Conservation (phyloP, 2,888 invertebrate genomes). For the Steinernema scapterisci region DNA sequence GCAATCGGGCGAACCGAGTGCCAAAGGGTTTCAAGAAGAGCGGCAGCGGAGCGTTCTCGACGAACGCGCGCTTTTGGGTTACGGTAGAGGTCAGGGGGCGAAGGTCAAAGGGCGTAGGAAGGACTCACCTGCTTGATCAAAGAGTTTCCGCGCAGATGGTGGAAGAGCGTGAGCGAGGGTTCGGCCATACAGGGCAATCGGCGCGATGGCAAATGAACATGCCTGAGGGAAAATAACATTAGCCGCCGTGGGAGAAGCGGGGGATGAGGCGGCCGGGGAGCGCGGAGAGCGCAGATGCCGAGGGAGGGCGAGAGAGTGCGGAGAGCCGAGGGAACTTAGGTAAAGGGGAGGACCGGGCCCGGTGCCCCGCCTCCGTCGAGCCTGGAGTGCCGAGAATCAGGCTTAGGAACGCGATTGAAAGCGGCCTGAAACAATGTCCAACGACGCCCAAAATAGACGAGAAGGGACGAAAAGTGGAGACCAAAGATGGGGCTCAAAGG, state of each 20-base stretch:
- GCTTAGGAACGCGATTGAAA: not conserved
- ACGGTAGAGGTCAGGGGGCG: not conserved
- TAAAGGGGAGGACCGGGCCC: not conserved
- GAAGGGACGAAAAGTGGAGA: not conserved
- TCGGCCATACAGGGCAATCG: constrained; percentile 45
- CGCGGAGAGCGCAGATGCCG: not conserved
- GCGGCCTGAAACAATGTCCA: not conserved
- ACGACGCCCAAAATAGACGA: not conserved
- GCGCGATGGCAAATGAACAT: constrained; percentile 23
- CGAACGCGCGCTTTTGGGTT: not conserved
- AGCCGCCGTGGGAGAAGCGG: constrained; percentile 19
- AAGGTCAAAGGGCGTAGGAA: no score
- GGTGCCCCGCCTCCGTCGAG: not conserved
- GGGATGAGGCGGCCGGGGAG: not conserved
- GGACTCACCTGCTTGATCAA: constrained; percentile 60
- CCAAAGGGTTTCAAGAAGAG: not conserved
- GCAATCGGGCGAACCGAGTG: not conserved
- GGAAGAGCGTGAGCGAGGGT: constrained; percentile 59
- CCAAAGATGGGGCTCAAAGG: not conserved
- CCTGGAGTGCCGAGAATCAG: not conserved
- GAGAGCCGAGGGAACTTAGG: not conserved
- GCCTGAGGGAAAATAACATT: constrained; percentile 27
- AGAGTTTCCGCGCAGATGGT: constrained; percentile 62
- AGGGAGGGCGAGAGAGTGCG: not conserved
- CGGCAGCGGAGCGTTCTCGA: not conserved